Evolutionary conservation across 2,888 invertebrate genomes (phyloP).

Genomic region (Trichopria drosophilae): DNA sequence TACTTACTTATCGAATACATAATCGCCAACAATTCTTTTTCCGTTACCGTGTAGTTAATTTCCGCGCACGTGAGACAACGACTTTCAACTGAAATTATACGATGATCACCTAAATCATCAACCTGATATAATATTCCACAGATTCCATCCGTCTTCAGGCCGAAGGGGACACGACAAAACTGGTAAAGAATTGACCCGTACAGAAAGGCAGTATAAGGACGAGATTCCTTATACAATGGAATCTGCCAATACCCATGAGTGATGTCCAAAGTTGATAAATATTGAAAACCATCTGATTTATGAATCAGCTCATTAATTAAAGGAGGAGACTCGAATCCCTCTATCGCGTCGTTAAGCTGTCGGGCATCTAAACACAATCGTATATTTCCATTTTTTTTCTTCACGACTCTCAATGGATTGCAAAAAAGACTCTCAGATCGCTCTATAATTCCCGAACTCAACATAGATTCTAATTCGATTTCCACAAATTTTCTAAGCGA

Average conservation of each 20-base stretch:
- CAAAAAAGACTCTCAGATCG: too few relatives aligned
- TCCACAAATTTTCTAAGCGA: background rate
- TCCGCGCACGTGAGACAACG: too few relatives aligned
- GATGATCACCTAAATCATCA: constrained; percentile 9
- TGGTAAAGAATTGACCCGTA: too few relatives aligned
- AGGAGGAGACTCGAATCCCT: constrained; percentile 41
- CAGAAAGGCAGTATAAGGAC: too few relatives aligned
- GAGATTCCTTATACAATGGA: constrained; percentile 26
- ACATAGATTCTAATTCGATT: constrained; percentile 34
- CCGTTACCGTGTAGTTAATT: background rate
- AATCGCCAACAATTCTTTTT: background rate
- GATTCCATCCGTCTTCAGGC: too few relatives aligned
- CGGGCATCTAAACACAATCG: constrained; percentile 44
- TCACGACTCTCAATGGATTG: constrained; percentile 40
- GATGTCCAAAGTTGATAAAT: constrained; percentile 33
- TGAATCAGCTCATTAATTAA: constrained; percentile 31
- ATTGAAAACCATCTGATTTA: constrained; percentile 31
- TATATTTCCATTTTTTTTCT: too few relatives aligned
- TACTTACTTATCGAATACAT: constrained; percentile 38
- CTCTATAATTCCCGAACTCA: constrained; percentile 39
- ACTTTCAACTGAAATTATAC: too few relatives aligned
- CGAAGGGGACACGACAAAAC: constrained; percentile 40
- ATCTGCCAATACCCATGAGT: constrained; percentile 38
- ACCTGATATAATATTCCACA: constrained; percentile 17
- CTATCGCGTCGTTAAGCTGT: constrained; percentile 38